These are phyloP conservation scores for Adelosebastes latens DNA, from an alignment of 2,797 vertebrate species.

Conservation along the genomic window DNA sequence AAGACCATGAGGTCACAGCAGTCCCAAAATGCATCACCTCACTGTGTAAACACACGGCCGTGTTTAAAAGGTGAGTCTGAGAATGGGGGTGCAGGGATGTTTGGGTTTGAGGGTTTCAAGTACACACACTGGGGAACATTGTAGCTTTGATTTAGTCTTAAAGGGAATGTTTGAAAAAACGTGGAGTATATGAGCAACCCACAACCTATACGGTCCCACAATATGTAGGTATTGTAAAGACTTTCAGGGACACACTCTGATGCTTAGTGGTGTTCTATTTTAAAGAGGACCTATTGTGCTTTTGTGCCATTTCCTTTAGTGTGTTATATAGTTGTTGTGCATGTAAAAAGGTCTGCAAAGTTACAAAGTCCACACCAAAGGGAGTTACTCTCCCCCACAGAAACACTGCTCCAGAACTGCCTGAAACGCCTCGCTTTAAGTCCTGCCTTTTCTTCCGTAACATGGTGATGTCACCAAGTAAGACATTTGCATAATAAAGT, in stretches of 20 bases:
- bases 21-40: conserved; percentile 62
- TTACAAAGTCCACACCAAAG: too few species aligned
- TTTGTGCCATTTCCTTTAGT: too few species aligned
- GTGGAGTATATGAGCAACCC: not conserved
- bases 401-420: too few species aligned
- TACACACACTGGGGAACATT: conserved; percentile 2
- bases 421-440: too few species aligned
- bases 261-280: not conserved
- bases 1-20: conserved; percentile 65
- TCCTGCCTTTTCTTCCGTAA: too few species aligned
- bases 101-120: conserved; percentile 19
- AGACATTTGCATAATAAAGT: too few species aligned
- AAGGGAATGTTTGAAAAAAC: not conserved
- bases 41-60: conserved; percentile 54
- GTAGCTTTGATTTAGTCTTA: conserved; percentile 22
- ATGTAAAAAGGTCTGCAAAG: too few species aligned
- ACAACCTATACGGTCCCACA: not conserved
- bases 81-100: conserved; percentile 26
- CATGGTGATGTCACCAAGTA: not conserved
- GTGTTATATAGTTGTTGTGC: too few species aligned
- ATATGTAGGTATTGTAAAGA: not conserved
- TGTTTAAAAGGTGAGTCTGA: conserved; percentile 49
- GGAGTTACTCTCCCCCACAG: too few species aligned
- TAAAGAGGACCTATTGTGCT: not conserved
- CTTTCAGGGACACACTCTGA: not conserved